phyloP scores from a whole-genome alignment of 2,113 vertebrate genomes.

The Petaurus breviceps region DNA sequence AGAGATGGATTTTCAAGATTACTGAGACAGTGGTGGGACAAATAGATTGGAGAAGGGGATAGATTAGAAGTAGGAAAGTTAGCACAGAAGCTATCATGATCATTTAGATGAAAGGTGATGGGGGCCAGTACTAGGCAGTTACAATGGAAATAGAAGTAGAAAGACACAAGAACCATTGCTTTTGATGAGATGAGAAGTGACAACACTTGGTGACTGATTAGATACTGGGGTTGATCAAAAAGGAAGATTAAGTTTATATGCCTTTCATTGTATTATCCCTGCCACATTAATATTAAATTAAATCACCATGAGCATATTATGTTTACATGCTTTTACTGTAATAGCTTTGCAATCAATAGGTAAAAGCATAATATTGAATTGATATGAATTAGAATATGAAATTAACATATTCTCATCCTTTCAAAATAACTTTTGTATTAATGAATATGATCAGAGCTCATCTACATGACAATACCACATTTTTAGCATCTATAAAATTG shows the following conservation, averaged over 20 bases:
- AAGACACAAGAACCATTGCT: too few species aligned
- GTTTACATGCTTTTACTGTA: constrained; percentile 4
- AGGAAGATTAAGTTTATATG: not conserved
- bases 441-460: not conserved
- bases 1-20: not conserved
- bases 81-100: not conserved
- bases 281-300: constrained; percentile 40
- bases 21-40: not conserved
- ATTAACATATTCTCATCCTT: constrained; percentile 28
- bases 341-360: constrained; percentile 31
- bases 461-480: not conserved
- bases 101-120: not conserved
- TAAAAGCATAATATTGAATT: constrained; percentile 2
- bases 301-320: constrained; percentile 31
- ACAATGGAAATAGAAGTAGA: too few species aligned
- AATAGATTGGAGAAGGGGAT: not conserved
- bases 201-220: not conserved
- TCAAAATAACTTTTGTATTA: constrained; percentile 5
- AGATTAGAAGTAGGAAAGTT: not conserved
- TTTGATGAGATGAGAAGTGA: too few species aligned
- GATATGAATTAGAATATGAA: constrained; percentile 5
- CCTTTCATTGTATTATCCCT: constrained; percentile 24
- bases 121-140: too few species aligned
- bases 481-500: not conserved
- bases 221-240: not conserved